These are phyloP conservation scores for Megathymus violae DNA, from an alignment of 1,140 invertebrate species.

Conservation along the genomic window DNA sequence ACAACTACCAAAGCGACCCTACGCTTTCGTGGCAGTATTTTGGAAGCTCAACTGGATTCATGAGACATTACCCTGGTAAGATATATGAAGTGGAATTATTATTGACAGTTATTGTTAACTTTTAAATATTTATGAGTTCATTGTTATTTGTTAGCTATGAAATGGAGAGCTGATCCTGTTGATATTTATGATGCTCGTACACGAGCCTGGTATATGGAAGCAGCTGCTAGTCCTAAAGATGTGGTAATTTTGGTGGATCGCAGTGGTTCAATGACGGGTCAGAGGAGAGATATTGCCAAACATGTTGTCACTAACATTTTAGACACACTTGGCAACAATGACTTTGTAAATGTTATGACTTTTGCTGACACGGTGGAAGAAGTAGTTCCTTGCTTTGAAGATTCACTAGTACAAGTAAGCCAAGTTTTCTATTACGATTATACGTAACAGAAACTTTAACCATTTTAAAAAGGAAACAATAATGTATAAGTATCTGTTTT, in stretches of 20 bases:
- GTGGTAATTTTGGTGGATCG: conserved; percentile 97
- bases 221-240: conserved; percentile 98
- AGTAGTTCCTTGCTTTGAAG: conserved; percentile 94
- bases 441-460: too few relatives aligned
- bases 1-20: conserved; percentile 94
- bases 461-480: too few relatives aligned
- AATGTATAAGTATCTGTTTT: conserved; percentile 1
- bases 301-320: conserved; percentile 97
- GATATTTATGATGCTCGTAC: conserved; percentile 95
- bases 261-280: conserved; percentile 98
- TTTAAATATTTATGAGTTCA: conserved; percentile 6
- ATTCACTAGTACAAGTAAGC: conserved; percentile 92
- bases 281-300: conserved; percentile 95
- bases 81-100: background rate
- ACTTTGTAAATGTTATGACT: conserved; percentile 98
- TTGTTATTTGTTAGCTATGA: conserved; percentile 78
- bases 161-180: conserved; percentile 89
- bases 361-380: conserved; percentile 91
- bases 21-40: conserved; percentile 98
- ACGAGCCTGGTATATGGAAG: conserved; percentile 97
- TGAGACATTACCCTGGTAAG: conserved; percentile 96
- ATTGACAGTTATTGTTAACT: background rate
- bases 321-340: conserved; percentile 98
- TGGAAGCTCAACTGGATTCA: conserved; percentile 96
- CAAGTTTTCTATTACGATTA: conserved; percentile 10